Evolutionary conservation across 2,888 invertebrate species (phyloP).

Genomic region (Dicyrtomina minuta): DNA sequence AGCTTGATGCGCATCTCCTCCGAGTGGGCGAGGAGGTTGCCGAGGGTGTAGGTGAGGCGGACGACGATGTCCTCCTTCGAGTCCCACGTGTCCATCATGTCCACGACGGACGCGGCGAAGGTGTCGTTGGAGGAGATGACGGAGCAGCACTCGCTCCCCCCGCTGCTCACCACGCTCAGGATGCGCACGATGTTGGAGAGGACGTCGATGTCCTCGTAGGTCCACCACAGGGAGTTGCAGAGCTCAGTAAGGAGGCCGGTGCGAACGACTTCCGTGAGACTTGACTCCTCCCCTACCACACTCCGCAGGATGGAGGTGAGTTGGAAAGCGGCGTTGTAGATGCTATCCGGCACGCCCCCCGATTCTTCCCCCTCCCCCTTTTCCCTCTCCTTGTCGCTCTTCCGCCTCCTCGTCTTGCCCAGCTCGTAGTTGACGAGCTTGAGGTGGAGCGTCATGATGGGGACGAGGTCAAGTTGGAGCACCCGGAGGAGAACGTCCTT

Average conservation of each 20-base stretch:
- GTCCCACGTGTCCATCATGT: constrained; percentile 46
- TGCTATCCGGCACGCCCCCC: constrained; percentile 40
- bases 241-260: constrained; percentile 50
- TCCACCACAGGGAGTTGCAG: constrained; percentile 48
- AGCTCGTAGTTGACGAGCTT: constrained; percentile 46
- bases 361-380: constrained; percentile 8
- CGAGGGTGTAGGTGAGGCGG: constrained; percentile 49
- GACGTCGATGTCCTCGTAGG: constrained; percentile 51
- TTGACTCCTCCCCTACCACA: constrained; percentile 49
- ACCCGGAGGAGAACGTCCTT: constrained; percentile 40
- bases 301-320: constrained; percentile 52
- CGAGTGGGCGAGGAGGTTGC: constrained; percentile 49
- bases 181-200: constrained; percentile 51
- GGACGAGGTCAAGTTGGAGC: constrained; percentile 45
- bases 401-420: neutral
- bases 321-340: constrained; percentile 50
- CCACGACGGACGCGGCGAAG: constrained; percentile 43
- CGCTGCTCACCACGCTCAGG: constrained; percentile 34
- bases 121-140: constrained; percentile 41
- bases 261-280: constrained; percentile 39
- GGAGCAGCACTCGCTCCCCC: constrained; percentile 38
- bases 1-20: constrained; percentile 47
- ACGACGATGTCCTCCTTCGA: constrained; percentile 51
- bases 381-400: neutral
- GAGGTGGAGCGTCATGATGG: constrained; percentile 49